These are phyloP conservation scores for Idaea biselata DNA, from an alignment of 2,888 invertebrate genomes.

Conservation along the genomic window DNA sequence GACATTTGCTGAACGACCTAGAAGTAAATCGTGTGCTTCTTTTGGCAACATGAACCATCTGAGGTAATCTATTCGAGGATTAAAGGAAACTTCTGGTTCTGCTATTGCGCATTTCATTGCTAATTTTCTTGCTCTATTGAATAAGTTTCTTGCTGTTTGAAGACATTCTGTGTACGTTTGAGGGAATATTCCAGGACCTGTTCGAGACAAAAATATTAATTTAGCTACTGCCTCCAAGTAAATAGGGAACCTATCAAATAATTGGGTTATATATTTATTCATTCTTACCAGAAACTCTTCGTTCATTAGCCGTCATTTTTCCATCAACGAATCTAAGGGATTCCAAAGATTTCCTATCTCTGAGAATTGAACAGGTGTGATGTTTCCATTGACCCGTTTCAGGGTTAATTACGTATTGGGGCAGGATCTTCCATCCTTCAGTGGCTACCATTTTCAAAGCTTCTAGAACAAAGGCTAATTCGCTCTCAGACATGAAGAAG, in stretches of 20 bases:
- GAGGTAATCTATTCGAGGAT: slow-evolving; percentile 84
- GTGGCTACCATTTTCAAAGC: slow-evolving; percentile 93
- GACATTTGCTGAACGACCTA: slow-evolving; percentile 87
- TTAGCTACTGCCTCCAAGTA: slow-evolving; percentile 6
- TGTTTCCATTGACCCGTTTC: slow-evolving; percentile 96
- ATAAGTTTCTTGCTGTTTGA: slow-evolving; percentile 88
- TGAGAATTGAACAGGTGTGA: slow-evolving; percentile 87
- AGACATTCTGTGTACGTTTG: slow-evolving; percentile 88
- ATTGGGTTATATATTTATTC: background rate
- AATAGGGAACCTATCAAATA: background rate
- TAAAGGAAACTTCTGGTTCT: slow-evolving; percentile 88
- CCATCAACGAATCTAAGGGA: slow-evolving; percentile 88
- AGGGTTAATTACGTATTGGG: slow-evolving; percentile 92
- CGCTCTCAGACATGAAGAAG: slow-evolving; percentile 90
- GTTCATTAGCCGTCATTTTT: slow-evolving; percentile 86
- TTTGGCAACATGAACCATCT: slow-evolving; percentile 95
- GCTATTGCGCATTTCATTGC: slow-evolving; percentile 87
- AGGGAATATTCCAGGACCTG: slow-evolving; percentile 86
- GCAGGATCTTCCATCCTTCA: slow-evolving; percentile 93
- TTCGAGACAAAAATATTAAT: slow-evolving; percentile 24
- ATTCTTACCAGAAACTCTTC: slow-evolving; percentile 82
- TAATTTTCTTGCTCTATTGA: slow-evolving; percentile 87
- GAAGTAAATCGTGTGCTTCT: slow-evolving; percentile 89
- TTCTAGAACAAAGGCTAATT: slow-evolving; percentile 90
- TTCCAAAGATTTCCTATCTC: slow-evolving; percentile 91